Conservation (phyloP, 2,797 vertebrate species). For the Sarcophilus harrisii region DNA sequence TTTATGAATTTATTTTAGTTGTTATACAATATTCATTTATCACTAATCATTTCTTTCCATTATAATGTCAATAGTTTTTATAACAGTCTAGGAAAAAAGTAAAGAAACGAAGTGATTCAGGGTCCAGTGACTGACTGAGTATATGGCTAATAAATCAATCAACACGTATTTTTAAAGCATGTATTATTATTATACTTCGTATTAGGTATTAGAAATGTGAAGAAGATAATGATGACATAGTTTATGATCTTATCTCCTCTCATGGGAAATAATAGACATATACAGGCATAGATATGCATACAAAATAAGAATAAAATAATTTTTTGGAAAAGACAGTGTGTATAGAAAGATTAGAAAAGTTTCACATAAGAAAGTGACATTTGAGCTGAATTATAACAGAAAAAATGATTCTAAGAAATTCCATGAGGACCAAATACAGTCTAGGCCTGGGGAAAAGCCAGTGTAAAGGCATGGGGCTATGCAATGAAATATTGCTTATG, state of each 20-base stretch:
- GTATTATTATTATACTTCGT: neutral
- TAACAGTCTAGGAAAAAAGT: neutral
- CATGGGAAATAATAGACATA: neutral
- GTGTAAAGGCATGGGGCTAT: neutral
- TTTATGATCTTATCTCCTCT: neutral
- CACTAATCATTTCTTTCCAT: neutral
- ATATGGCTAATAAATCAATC: neutral
- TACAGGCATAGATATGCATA: neutral
- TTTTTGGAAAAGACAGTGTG: neutral
- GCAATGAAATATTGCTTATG: neutral
- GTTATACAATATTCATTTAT: neutral
- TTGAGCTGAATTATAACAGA: neutral
- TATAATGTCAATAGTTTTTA: neutral
- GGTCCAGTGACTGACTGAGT: neutral
- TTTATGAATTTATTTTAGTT: neutral
- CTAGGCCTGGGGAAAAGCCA: neutral
- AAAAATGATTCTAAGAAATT: neutral
- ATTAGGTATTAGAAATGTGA: neutral
- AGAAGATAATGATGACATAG: neutral
- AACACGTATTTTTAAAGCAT: neutral
- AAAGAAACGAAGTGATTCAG: neutral
- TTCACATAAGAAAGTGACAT: neutral
- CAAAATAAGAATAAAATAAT: neutral
- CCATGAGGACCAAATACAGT: neutral
- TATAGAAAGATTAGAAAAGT: neutral